Base-by-base conservation (phyloP, 2,888 invertebrate genomes). In the Eristalis arbustorum region DNA sequence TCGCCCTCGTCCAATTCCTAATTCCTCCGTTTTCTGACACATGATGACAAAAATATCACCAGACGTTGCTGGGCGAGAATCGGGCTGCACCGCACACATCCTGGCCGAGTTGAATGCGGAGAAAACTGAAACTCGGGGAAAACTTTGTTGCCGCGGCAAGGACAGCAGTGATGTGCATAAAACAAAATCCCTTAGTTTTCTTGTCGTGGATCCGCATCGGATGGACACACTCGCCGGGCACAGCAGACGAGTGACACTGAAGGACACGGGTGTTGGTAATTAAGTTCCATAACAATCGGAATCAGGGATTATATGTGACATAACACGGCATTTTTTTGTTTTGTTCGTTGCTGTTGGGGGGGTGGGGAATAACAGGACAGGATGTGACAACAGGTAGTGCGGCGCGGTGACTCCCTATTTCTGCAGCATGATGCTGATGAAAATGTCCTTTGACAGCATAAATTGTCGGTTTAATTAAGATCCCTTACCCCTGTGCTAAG, bases 401-500 rank as follows among this genome's bases (percentile, higher is more conserved):
- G 34, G 23, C 23, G 42, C 34, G 34, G 23, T n/a, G 22, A 23
- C 66, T 22, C 61, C 56, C 31, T 61, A 67, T 63, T 67, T 63
- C 56, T 71, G 18, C 31, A 25, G 42, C 18, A 66, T 71, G 80
- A 69, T 63, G 61, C 66, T 76, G 82, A 82, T 82, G 76, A 67
- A 82, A 82, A 82, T 76, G 67, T 76, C 82, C 76, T 82, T 75
- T 82, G 82, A 82, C 82, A 82, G 82, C 71, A 82, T 82, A 82
- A 77, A 81, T 87, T 87, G 82, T 79, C 71, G 71, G 78, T 87
- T 87, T 87, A 83, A 87, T 83, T 83, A 87, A 79, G 71, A 64
- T 56, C 63, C 59, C 64, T 40, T 42, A 42, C 59, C 57, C 62
- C 42, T 22, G n/a, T n/a, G 49, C 28, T 63, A 42, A 22, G 18